Evolutionary conservation across 2,113 vertebrate genomes (phyloP).

Genomic region (Saimiri boliviensis): DNA sequence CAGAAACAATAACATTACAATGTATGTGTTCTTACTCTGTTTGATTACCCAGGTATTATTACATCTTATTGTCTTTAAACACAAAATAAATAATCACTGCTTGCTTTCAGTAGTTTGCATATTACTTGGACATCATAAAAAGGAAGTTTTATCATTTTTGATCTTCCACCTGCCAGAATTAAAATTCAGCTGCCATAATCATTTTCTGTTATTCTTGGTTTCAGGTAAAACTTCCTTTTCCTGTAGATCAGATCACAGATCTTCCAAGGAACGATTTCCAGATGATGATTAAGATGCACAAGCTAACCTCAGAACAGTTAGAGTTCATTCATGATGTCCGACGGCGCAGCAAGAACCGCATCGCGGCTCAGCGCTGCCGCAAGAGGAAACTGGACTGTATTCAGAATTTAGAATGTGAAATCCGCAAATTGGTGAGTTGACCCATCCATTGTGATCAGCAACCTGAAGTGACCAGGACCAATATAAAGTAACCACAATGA

Average conservation of each 20-base stretch:
- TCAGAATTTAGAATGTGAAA: slow-evolving; percentile 99
- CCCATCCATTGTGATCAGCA: not conserved
- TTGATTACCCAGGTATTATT: not conserved
- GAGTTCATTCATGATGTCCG: slow-evolving; percentile 99
- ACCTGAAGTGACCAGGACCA: too few relatives aligned
- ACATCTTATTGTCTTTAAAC: slow-evolving; percentile 10
- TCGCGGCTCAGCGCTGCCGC: slow-evolving; percentile 98
- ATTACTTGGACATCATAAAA: slow-evolving; percentile 3
- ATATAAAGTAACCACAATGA: not conserved
- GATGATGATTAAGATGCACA: slow-evolving; percentile 99
- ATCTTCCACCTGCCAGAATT: not conserved
- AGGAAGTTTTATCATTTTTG: not conserved
- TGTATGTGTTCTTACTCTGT: not conserved
- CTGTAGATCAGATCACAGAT: slow-evolving; percentile 99
- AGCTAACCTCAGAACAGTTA: slow-evolving; percentile 97
- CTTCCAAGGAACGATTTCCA: slow-evolving; percentile 99
- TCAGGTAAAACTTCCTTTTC: slow-evolving; percentile 99
- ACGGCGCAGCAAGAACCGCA: slow-evolving; percentile 97
- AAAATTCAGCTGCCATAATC: not conserved
- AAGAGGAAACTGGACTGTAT: slow-evolving; percentile 99
- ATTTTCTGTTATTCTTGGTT: slow-evolving; percentile 67
- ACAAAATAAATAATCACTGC: slow-evolving; percentile 10
- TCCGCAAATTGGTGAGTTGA: slow-evolving; percentile 93
- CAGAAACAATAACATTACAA: not conserved
- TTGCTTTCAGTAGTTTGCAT: slow-evolving; percentile 29